Conservation (phyloP, 2,113 vertebrate species). For the Saguinus midas region DNA sequence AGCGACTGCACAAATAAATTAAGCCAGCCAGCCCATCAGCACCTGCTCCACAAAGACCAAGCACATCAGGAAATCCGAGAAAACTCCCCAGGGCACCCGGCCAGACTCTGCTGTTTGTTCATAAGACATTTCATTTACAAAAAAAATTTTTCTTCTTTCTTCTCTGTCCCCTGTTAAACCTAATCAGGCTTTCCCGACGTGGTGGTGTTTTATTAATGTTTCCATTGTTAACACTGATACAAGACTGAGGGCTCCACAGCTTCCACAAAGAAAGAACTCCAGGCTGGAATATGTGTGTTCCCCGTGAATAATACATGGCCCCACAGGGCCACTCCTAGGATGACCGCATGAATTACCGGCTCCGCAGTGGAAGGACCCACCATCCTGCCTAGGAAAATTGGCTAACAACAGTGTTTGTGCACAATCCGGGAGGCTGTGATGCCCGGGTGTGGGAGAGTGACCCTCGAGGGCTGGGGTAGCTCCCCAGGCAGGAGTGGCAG, state of each 20-base stretch:
- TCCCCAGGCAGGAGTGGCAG: not conserved
- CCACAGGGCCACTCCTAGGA: slow-evolving; percentile 39
- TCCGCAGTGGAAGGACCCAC: not conserved
- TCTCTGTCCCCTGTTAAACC: not conserved
- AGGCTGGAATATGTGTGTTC: slow-evolving; percentile 55
- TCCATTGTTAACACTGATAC: not conserved
- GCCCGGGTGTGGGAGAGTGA: not conserved
- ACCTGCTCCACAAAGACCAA: not conserved
- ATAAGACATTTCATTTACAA: not conserved
- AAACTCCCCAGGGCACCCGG: not conserved
- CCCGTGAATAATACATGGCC: slow-evolving; percentile 71
- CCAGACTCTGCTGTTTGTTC: accelerated
- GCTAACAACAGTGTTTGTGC: not conserved
- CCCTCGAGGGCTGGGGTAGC: not conserved
- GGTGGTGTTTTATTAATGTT: not conserved
- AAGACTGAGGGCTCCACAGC: not conserved
- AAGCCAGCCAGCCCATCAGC: not conserved
- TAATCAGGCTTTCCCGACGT: not conserved
- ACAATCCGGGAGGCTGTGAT: not conserved
- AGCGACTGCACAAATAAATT: not conserved
- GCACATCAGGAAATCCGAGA: not conserved
- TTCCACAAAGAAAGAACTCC: not conserved
- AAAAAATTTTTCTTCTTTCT: not conserved
- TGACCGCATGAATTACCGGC: not conserved
- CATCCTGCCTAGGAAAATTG: not conserved